Percentiles rank a stretch among this genome's conserved stretches.
These are phyloP conservation scores for Drosophila imparisetae DNA, from an alignment of 2,888 invertebrate genomes.

Conservation along the genomic window DNA sequence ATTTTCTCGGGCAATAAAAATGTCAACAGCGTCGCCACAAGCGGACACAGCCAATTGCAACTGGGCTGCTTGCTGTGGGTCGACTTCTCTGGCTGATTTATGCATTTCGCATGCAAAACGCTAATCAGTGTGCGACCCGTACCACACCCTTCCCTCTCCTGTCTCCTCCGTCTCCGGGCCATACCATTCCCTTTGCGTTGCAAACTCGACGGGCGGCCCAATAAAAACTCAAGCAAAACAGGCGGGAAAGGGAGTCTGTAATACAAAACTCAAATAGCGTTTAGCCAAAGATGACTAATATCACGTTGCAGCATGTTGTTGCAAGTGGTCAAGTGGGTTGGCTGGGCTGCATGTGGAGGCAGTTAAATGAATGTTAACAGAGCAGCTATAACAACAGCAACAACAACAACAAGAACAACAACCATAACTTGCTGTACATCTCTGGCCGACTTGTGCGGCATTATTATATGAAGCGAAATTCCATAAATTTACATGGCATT, in stretches of 20 bases:
- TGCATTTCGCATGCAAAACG: conserved; percentile 77
- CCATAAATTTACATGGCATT: conserved; percentile 62
- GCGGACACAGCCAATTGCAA: conserved; percentile 57
- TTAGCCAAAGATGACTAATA: conserved; percentile 79
- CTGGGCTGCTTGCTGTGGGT: conserved; percentile 39
- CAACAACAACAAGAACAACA: conserved; percentile 32
- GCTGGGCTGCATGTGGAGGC: conserved; percentile 42
- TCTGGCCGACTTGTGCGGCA: conserved; percentile 21
- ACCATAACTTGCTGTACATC: conserved; percentile 28
- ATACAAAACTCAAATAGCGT: conserved; percentile 70
- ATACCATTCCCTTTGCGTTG: background rate
- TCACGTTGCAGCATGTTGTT: conserved; percentile 51
- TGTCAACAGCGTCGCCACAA: conserved; percentile 69
- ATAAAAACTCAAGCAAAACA: conserved; percentile 48
- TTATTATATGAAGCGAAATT: conserved; percentile 32
- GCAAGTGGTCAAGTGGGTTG: conserved; percentile 66
- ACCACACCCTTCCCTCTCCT: background rate
- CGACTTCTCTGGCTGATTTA: conserved; percentile 62
- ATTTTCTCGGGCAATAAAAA: conserved; percentile 79
- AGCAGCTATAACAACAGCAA: conserved; percentile 35
- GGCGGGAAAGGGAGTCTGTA: conserved; percentile 33
- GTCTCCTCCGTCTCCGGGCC: background rate
- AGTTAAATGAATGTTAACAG: conserved; percentile 61
- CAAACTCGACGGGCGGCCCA: conserved; percentile 42
- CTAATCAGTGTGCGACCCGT: conserved; percentile 67